These are phyloP conservation scores for Notamacropus eugenii DNA, from an alignment of 2,797 vertebrate genomes.

Conservation along the genomic window DNA sequence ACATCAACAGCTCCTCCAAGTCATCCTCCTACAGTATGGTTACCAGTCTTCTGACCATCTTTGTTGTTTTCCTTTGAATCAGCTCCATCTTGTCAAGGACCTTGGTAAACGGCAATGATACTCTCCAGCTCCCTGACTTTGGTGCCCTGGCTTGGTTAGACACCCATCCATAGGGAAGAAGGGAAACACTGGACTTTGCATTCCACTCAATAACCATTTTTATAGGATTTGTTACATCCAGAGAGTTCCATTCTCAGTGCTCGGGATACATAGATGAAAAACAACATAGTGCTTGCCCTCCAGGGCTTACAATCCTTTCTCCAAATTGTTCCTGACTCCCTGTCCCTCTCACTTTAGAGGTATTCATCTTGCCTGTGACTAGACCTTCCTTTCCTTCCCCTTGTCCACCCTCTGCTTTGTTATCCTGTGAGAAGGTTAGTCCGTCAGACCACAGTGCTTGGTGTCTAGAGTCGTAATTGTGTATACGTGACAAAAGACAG, in stretches of 20 bases:
- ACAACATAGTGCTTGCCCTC: not conserved
- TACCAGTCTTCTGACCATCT: not conserved
- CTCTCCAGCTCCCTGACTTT: not conserved
- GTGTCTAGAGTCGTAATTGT: not conserved
- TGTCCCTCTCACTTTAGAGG: not conserved
- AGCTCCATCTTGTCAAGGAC: not conserved
- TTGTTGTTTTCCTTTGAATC: not conserved
- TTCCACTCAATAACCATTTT: not conserved
- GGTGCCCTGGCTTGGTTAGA: not conserved
- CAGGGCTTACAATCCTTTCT: not conserved
- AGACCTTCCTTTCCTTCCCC: not conserved
- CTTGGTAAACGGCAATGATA: not conserved
- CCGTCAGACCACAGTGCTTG: not conserved
- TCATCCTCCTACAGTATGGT: not conserved
- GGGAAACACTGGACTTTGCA: not conserved
- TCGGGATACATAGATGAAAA: not conserved
- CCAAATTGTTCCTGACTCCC: not conserved
- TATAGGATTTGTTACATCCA: not conserved
- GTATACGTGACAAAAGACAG: not conserved
- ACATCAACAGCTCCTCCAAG: not conserved
- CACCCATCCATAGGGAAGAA: not conserved
- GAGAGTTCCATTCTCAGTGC: not conserved
- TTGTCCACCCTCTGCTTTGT: not conserved
- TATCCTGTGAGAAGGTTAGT: not conserved
- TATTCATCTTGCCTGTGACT: not conserved